Base-by-base conservation (phyloP, 2,888 invertebrate species). In the Watsonalla cultraria region DNA sequence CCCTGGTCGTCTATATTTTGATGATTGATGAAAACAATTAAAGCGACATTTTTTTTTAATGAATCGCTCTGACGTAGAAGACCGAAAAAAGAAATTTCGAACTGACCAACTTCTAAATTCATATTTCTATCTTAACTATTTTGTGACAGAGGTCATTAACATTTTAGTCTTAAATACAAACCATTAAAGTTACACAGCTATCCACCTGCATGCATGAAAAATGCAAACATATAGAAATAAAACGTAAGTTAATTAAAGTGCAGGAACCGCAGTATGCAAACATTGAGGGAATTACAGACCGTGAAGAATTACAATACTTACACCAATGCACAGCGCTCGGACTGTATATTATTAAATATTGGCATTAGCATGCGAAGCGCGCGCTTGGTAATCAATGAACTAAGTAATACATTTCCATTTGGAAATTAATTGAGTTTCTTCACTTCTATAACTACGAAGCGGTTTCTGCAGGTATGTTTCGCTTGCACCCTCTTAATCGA, bases 241-340 rank as follows among this genome's bases (percentile, higher is more conserved):
- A 67, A 61, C 52, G 62, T 51, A 47, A 52, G 57, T 53, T 69
- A 69, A 69, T 68, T 65, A 61, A 63, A 58, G 57, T 60, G 50
- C 54, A 54, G 53, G 47, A 37, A 37, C 37, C 37, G 5, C 37
- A 42, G 11, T 42, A 42, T 11, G 11, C 11, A 42, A 8, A 11
- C 11, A 42, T 11, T 42, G 42, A 46, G 42, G 42, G 34, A 42
- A 42, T 54, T 48, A 53, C 48, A 49, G 55, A 56, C 58, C 57
- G 34, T 54, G 54, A 66, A 66, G 59, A 69, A 61, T 56, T 58
- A 56, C 48, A 69, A 69, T 69, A 56, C 58, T 68, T 69, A 56
- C 58, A 60, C 60, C 56, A 54, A 64, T 66, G 59, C 60, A 60
- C 50, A 45, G 49, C 33, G 39, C 24, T 34, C 49, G 51, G 46